Evolutionary conservation across 2,797 vertebrate species (phyloP), one percentile per base, ranked within the genome.

Genomic region (Tenualosa thibaudeaui): DNA sequence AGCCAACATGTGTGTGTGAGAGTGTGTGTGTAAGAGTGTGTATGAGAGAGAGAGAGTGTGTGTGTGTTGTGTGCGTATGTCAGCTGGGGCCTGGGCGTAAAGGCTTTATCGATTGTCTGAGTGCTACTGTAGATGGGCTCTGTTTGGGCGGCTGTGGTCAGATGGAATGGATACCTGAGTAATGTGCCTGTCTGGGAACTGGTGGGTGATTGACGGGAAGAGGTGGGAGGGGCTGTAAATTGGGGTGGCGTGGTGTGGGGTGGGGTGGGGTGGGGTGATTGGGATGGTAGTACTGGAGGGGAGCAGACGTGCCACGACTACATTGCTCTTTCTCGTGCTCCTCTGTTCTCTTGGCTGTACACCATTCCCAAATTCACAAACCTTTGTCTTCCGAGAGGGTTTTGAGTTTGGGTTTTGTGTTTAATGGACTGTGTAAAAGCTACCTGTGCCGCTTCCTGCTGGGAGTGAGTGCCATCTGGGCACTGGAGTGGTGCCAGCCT

Each of bases 381-480:
- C 12, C 31, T 8, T 19, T 19, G 7, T 5, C 17, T 8, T 46
- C 37, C 19, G 37, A 43, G 17, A 19, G 40, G 15, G 71, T 78
- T 43, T 78, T 78, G 15, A 78, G 46, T 78, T 31, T 31, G 31
- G 31, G 31, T 31, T 31, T 31, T 78, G 5, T 78, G 71, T 46
- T 46, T 46, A 78, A 78, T 78, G 37, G 71, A n/a, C 71, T 46
- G 37, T 46, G 9, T 46, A 46, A 75, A 78, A 19, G 26, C 71
- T 78, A 78, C 71, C 71, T 78, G 71, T 78, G 31, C 68, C 37
- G 4, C 71, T 78, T 78, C 71, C 71, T 78, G 71, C 40, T 6
- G 13, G 40, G 71, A 78, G 37, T 78, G 19, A 78, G 17, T 46
- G 71, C 37, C 71, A 78, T 46, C 17, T 8, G 17, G 40, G 71